Evolutionary conservation across 1,140 invertebrate species (phyloP), one percentile per base, ranked within the genome.

Genomic region (Eulimnadia texana): DNA sequence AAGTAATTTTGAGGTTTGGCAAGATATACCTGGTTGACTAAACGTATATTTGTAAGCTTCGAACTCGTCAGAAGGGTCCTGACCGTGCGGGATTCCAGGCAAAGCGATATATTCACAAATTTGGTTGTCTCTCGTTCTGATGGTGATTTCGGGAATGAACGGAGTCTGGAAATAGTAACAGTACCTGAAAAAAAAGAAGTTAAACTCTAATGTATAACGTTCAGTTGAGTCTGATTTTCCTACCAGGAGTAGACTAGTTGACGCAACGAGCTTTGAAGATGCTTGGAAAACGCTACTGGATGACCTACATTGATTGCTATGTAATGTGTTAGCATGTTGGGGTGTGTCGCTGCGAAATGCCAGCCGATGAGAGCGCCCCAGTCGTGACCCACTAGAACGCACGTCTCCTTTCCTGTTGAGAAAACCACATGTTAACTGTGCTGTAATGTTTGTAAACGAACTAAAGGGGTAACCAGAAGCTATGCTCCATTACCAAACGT

Each of bases 31-130:
- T 67, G 75, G 73, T 69, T 78, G 76, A 50, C 76, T 70, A 69
- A 82, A 84, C 62, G 75, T 78, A 68, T 84, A 84, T 68, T 83
- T 84, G 66, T 75, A 84, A 13, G 76, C 80, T 70, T 84, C 81
- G 20, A 84, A 64, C 56, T 84, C 83, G 61, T 83, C 75, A 25
- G 19, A 22, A 6, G 1, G 16, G 23, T n/a, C 19, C 25, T n/a
- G 24, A 58, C 9, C 11, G 13, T 10, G 16, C 19, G 22, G 20
- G 16, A 19, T 28, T 9, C 55, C 47, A 57, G 20, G 13, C 13
- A 9, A 9, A 13, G 59, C 59, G 3, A 61, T 27, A 22, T 25
- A 13, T 3, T 1, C 1, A 20, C 28, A 62, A 62, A 60, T 10
- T 23, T 1, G 1, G 13, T 22, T 16, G 19, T 60, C 49, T 16